Conservation (phyloP, 2,888 invertebrate species). For the Rhodophaea formosa region DNA sequence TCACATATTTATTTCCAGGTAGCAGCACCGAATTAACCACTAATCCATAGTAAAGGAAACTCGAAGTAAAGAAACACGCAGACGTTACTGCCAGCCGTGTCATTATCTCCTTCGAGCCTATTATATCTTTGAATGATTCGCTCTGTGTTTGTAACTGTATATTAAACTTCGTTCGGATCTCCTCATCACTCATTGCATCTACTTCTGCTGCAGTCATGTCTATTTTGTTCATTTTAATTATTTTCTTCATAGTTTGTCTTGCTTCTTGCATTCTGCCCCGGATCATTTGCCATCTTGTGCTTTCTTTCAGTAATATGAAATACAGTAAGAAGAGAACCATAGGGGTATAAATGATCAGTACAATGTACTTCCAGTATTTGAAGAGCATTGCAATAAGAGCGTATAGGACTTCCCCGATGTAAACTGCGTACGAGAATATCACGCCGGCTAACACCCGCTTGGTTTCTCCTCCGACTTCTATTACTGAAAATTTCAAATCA, state of each 20-base stretch:
- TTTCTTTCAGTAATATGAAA: constrained; percentile 51
- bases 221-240: constrained; percentile 52
- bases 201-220: constrained; percentile 48
- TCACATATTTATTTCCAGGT: constrained; percentile 65
- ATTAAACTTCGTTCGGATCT: constrained; percentile 50
- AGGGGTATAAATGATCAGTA: constrained; percentile 54
- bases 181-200: constrained; percentile 44
- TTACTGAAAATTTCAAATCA: constrained; percentile 47
- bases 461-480: constrained; percentile 64
- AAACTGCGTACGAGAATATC: constrained; percentile 60
- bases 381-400: constrained; percentile 58
- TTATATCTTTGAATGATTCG: constrained; percentile 53
- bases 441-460: constrained; percentile 61
- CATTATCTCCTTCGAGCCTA: constrained; percentile 60
- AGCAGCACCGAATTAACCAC: constrained; percentile 56
- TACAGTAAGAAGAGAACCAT: constrained; percentile 51
- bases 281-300: constrained; percentile 63
- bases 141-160: constrained; percentile 52
- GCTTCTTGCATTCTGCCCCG: constrained; percentile 53
- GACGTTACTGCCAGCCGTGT: constrained; percentile 52
- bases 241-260: constrained; percentile 48
- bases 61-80: constrained; percentile 60
- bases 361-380: constrained; percentile 58
- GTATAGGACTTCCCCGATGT: constrained; percentile 59
- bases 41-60: constrained; percentile 62